phyloP scores from a whole-genome alignment of 2,113 vertebrate genomes.

The Lampris incognitus region DNA sequence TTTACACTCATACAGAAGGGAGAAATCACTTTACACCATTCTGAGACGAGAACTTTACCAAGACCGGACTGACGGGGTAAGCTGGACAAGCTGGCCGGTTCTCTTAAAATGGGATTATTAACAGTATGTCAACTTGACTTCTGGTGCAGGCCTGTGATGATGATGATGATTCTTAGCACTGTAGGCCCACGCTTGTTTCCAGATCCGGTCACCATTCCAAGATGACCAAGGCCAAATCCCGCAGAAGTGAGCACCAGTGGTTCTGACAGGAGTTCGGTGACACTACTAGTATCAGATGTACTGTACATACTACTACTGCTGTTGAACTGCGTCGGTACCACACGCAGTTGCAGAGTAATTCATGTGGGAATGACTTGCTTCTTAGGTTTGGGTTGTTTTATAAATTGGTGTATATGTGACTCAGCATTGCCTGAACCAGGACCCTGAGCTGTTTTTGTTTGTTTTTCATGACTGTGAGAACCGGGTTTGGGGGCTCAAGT shows the following conservation, averaged over 20 bases:
- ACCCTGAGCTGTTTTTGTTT: neutral
- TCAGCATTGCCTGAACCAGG: slow-evolving; percentile 56
- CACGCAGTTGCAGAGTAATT: slow-evolving; percentile 58
- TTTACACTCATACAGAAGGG: neutral
- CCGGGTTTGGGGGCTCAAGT: neutral
- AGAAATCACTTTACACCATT: slow-evolving; percentile 14
- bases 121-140: neutral
- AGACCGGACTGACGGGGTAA: neutral
- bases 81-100: slow-evolving; percentile 2
- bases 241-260: slow-evolving; percentile 9
- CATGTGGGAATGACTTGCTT: slow-evolving; percentile 61
- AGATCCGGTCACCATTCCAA: neutral
- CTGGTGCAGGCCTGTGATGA: slow-evolving; percentile 46
- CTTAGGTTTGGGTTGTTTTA: slow-evolving; percentile 51
- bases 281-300: slow-evolving; percentile 51
- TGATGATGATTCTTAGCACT: slow-evolving; percentile 5
- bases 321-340: slow-evolving; percentile 63
- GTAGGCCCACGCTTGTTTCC: neutral
- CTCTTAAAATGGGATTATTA: slow-evolving; percentile 3
- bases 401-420: slow-evolving; percentile 59
- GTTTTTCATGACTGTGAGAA: neutral
- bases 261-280: slow-evolving; percentile 19
- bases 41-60: neutral
- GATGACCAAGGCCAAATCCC: neutral
- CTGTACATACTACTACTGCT: slow-evolving; percentile 74